Base-by-base conservation (phyloP, 2,797 vertebrate species). In the Vireo griseus region DNA sequence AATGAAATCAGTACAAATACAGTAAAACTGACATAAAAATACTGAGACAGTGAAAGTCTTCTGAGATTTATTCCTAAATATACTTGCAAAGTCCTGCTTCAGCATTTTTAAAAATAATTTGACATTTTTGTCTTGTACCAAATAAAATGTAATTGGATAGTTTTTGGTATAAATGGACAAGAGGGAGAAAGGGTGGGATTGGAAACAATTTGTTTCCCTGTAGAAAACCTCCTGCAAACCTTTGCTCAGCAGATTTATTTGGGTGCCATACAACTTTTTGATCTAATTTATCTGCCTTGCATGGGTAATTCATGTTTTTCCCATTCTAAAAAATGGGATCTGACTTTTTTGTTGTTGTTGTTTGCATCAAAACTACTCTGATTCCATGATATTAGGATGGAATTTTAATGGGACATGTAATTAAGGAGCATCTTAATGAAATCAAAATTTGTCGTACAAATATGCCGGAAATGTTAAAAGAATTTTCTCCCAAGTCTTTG, bases 21-120 rank as follows among this genome's bases (percentile, higher is more conserved):
- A 90, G 78, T 76, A 76, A 90, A 93, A 94, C 52, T 85, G 88
- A 90, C 77, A 90, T 31, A n/a, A 91, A 94, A 92, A 79, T 85
- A 66, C 92, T 76, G 91, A 95, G 90, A 76, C 80, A 50, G 61
- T 90, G 69, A 48, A 79, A 90, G 59, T 67, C 72, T 35, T 58
- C 76, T 62, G 79, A 94, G 95, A 91, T 96, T 94, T 91, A 91
- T 96, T 94, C 63, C 74, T 51, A 94, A 91, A 92, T 82, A 86
- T 40, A 74, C 55, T 84, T 76, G 63, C 62, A 58, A 76, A 91
- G 61, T 66, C 52, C 58, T 51, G 76, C 67, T 92, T 94, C 92
- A 94, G 92, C 89, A 88, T 94, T 94, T 95, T 78, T 11, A 88
- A 94, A 96, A 91, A 88, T 83, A 90, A 94, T 90, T 88, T 94